A percentile compares a stretch with the other conserved stretches of the same genome.
These are phyloP conservation scores for Mesorhabditis sp. DNA, from an alignment of 2,888 invertebrate species.

Conservation along the genomic window DNA sequence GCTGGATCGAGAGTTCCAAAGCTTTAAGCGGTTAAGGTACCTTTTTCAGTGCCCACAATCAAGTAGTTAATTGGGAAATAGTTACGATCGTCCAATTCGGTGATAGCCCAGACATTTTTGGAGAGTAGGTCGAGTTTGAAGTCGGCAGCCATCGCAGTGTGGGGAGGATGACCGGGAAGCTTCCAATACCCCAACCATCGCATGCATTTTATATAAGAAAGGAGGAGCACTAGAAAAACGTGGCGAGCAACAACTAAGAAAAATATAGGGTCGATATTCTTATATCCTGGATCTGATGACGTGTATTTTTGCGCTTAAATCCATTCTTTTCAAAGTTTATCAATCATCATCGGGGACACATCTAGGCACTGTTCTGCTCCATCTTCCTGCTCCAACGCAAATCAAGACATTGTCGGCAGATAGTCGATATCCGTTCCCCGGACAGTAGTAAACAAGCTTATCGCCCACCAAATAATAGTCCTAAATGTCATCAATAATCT, in stretches of 20 bases:
- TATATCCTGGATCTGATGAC: too few species aligned
- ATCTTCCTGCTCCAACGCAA: conserved; percentile 36
- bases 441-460: conserved; percentile 51
- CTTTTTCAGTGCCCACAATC: conserved; percentile 28
- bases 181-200: background rate
- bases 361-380: conserved; percentile 25
- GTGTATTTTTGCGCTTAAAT: too few species aligned
- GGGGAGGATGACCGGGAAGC: too few species aligned
- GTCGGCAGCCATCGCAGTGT: background rate
- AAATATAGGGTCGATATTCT: too few species aligned
- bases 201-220: too few species aligned
- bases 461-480: conserved; percentile 53
- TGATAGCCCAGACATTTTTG: conserved; percentile 32
- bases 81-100: conserved; percentile 29
- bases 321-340: too few species aligned
- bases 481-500: conserved; percentile 6
- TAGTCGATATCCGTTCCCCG: conserved; percentile 36
- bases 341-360: conserved; percentile 15
- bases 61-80: conserved; percentile 33
- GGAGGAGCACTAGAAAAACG: too few species aligned
- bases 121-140: conserved; percentile 22
- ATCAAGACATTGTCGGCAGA: conserved; percentile 48
- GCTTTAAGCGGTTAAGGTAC: conserved; percentile 12
- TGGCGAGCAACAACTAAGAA: too few species aligned
- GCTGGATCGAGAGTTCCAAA: conserved; percentile 20